Evolutionary conservation across 2,797 vertebrate species (phyloP).

Genomic region (Chelon labrosus): DNA sequence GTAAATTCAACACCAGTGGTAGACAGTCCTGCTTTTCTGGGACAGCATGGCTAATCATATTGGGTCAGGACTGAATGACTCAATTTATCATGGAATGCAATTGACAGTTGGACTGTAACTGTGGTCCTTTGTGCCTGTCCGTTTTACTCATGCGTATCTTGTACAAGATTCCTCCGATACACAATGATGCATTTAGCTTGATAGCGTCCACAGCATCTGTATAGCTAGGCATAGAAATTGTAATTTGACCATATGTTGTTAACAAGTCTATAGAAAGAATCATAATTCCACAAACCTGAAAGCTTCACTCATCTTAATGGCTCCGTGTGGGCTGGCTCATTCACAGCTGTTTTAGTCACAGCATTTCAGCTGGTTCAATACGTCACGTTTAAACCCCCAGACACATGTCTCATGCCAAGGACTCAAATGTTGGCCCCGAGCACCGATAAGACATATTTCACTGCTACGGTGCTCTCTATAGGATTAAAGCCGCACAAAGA

Average conservation of each 20-base stretch:
- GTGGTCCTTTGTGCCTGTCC: conserved; percentile 29
- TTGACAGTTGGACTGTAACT: conserved; percentile 43
- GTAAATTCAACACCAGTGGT: conserved; percentile 35
- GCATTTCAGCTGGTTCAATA: conserved; percentile 20
- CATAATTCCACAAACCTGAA: conserved; percentile 17
- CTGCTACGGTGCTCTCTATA: conserved; percentile 53
- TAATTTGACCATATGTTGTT: conserved; percentile 12
- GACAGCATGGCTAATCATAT: conserved; percentile 34
- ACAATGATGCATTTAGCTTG: background rate
- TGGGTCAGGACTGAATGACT: conserved; percentile 41
- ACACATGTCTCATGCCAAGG: conserved; percentile 37
- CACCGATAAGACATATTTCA: conserved; percentile 59
- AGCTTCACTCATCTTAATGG: conserved; percentile 30
- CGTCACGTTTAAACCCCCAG: conserved; percentile 45
- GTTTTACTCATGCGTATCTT: background rate
- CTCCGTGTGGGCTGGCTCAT: conserved; percentile 15
- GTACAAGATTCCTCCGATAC: background rate
- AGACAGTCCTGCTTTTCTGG: conserved; percentile 30
- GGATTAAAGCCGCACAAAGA: conserved; percentile 76
- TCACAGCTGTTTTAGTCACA: conserved; percentile 35
- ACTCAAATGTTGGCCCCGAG: conserved; percentile 50
- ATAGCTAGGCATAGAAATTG: conserved; percentile 8
- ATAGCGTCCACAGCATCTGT: background rate
- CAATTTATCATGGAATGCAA: conserved; percentile 30
- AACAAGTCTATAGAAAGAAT: conserved; percentile 15